Percentiles rank a stretch among this genome's conserved stretches.
Conservation (phyloP, 2,113 vertebrate species). For the Lepus timidus region DNA sequence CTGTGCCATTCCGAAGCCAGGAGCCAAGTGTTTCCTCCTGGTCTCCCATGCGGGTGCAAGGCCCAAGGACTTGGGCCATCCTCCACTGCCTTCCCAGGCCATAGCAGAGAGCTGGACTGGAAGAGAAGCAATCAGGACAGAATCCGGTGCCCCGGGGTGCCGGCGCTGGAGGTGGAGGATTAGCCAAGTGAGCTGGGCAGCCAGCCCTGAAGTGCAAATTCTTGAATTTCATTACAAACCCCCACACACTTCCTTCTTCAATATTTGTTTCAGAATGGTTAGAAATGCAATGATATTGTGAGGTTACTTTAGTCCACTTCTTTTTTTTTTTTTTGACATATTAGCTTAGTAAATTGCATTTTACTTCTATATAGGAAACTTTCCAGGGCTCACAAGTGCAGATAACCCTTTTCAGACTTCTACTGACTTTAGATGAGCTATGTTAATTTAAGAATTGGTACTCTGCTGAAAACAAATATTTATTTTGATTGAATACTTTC, state of each 20-base stretch:
- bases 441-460: background rate
- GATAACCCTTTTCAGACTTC: background rate
- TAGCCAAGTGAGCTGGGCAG: too few species aligned
- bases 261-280: constrained; percentile 11
- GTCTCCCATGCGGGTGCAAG: too few species aligned
- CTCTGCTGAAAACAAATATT: background rate
- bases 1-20: too few species aligned
- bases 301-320: background rate
- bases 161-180: too few species aligned
- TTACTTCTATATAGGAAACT: background rate
- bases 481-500: background rate
- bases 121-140: too few species aligned
- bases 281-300: background rate
- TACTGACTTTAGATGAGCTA: background rate
- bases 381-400: background rate
- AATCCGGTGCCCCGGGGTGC: too few species aligned
- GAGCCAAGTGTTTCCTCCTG: too few species aligned
- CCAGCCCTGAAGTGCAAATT: too few species aligned
- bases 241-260: background rate
- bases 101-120: too few species aligned
- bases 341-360: background rate
- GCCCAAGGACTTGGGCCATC: too few species aligned
- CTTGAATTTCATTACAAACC: constrained; percentile 42
- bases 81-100: too few species aligned
- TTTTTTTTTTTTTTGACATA: constrained; percentile 22